Conservation (phyloP, 2,113 vertebrate species). For the Leptocoma aspasia region DNA sequence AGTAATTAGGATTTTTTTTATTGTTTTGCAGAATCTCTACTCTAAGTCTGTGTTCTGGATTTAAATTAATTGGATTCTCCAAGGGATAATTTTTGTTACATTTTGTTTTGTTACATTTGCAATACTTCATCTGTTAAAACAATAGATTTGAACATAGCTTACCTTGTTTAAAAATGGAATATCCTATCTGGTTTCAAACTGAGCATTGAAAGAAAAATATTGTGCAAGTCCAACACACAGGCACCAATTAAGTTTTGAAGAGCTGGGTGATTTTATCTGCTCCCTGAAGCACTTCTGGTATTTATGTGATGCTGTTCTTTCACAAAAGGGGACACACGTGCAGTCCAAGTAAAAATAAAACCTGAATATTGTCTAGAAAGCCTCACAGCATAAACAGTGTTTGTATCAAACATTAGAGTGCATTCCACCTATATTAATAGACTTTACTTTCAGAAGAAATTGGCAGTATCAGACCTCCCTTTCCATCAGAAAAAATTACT, state of each 20-base stretch:
- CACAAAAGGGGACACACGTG: neutral
- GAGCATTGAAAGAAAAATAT: neutral
- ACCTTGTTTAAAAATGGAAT: neutral
- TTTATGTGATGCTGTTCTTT: neutral
- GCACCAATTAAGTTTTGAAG: neutral
- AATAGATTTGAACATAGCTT: neutral
- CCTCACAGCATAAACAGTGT: neutral
- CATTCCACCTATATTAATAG: neutral
- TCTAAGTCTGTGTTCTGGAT: neutral
- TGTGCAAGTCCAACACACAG: neutral
- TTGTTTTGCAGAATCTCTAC: neutral
- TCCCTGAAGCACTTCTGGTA: neutral
- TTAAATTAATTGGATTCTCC: neutral
- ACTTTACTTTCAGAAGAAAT: neutral
- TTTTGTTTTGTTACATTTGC: neutral
- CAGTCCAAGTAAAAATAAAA: neutral
- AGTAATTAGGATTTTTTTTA: neutral
- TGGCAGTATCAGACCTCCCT: neutral
- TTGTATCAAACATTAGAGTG: neutral
- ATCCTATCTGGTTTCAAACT: neutral
- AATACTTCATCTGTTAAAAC: neutral
- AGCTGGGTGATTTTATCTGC: neutral
- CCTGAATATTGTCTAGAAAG: neutral
- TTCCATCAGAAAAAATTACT: neutral
- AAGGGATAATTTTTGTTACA: neutral